Base-by-base conservation (phyloP, 2,888 invertebrate species). In the Trachelus troglodyta region DNA sequence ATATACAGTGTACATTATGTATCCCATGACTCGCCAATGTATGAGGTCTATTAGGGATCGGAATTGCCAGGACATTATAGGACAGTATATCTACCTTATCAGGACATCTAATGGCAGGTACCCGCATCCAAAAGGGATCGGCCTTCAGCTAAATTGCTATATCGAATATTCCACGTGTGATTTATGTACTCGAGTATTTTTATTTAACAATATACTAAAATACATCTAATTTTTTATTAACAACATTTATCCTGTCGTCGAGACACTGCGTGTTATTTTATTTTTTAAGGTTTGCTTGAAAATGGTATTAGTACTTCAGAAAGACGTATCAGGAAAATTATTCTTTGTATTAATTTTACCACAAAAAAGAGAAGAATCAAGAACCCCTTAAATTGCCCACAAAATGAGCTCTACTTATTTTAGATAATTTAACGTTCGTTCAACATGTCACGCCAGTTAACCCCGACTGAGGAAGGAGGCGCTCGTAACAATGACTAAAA, bases 1-100 rank as follows among this genome's bases (percentile, higher is more conserved):
- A 40, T 40, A 40, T 40, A 40, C 40, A 40, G 40, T 40, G 40
- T 40, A 40, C 40, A 40, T 40, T 40, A 34, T n/a, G 74, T 31
- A 74, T 35, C 31, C 40, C 34, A 34, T 40, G 71, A 69, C 75
- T 69, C 34, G 81, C 76, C 80, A 56, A 37, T 77, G 73, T 78
- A 80, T 76, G 80, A 81, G 82, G 83, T 85, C 86, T 87, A 88
- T 87, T 87, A 86, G 85, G 84, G 85, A 79, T 84, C 76, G 81
- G 83, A 81, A 86, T 86, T 86, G 84, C 83, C 81, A 80, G 85
- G 81, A 85, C 87, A 87, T 87, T 87, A 87, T 84, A 83, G 84
- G 81, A 82, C 81, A 87, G 84, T 87, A 87, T 85, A 87, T 87
- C 86, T 86, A 81, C 83, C 85, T 86, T 87, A 88, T 88, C 88